A percentile compares a stretch with the other conserved stretches of the same genome.
Evolutionary conservation across 2,888 invertebrate genomes (phyloP).

Genomic region (Sericinus montela): DNA sequence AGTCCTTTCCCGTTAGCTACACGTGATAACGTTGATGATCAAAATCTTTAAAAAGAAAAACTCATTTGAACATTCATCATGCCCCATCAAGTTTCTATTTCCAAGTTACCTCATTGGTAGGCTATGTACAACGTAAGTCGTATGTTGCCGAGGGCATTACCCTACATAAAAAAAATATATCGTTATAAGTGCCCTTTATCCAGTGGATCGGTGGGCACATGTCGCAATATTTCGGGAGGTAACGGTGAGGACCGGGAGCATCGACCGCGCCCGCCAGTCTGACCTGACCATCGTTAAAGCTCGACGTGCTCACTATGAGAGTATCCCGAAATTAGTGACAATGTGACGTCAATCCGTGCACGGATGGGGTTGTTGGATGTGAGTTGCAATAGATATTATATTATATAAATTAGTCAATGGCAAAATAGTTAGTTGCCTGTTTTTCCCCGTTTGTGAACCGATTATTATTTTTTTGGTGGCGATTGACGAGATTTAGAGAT

Average conservation of each 20-base stretch:
- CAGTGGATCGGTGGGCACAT: constrained; percentile 30
- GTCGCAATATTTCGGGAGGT: constrained; percentile 74
- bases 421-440: too few relatives aligned
- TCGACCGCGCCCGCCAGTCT: constrained; percentile 57
- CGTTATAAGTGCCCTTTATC: constrained; percentile 15
- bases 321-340: constrained; percentile 27
- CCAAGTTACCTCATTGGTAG: constrained; percentile 1
- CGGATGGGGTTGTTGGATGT: neutral
- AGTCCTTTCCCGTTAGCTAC: too few relatives aligned
- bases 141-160: constrained; percentile 31
- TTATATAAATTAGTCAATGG: too few relatives aligned
- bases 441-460: too few relatives aligned
- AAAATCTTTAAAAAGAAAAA: neutral
- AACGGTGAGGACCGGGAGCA: constrained; percentile 60
- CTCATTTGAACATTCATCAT: neutral
- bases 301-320: constrained; percentile 43
- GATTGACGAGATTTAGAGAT: too few relatives aligned
- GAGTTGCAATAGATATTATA: neutral
- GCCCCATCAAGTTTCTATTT: neutral
- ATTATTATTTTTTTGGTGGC: too few relatives aligned
- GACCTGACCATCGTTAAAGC: constrained; percentile 40
- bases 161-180: constrained; percentile 37
- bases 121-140: neutral
- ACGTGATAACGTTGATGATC: too few relatives aligned
- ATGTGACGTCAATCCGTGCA: constrained; percentile 24